Evolutionary conservation across 1,140 invertebrate genomes (phyloP).

Genomic region (Samia ricini): DNA sequence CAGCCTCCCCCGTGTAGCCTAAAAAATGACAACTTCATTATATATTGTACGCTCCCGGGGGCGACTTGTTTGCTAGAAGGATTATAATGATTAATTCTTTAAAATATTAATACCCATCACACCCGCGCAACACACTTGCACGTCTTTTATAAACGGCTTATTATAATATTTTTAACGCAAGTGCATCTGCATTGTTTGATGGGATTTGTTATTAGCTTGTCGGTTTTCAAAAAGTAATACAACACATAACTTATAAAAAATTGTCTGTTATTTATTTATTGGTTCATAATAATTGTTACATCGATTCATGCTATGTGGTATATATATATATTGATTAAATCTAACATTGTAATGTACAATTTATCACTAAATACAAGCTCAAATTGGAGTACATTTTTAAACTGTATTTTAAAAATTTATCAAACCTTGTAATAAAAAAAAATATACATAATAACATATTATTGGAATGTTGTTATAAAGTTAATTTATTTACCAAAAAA

Average conservation of each 20-base stretch:
- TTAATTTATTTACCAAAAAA: no score
- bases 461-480: no score
- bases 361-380: no score
- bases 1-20: conserved; percentile 69
- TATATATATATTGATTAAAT: no score
- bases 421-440: no score
- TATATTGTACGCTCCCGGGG: conserved; percentile 72
- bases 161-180: conserved; percentile 53
- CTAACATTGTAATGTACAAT: no score
- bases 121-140: conserved; percentile 64
- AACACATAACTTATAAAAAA: background rate
- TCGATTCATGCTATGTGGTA: no score
- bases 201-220: conserved; percentile 25
- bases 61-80: conserved; percentile 74
- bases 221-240: background rate
- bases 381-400: no score
- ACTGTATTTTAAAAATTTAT: no score
- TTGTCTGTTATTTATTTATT: no score
- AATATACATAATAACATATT: no score
- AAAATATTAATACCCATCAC: conserved; percentile 74
- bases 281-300: no score
- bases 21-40: conserved; percentile 78
- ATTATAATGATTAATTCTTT: conserved; percentile 78
- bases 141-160: conserved; percentile 47
- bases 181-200: conserved; percentile 40